Evolutionary conservation across 1,140 invertebrate species (phyloP), one percentile per base, ranked within the genome.

Genomic region (Neomicropteryx cornuta): DNA sequence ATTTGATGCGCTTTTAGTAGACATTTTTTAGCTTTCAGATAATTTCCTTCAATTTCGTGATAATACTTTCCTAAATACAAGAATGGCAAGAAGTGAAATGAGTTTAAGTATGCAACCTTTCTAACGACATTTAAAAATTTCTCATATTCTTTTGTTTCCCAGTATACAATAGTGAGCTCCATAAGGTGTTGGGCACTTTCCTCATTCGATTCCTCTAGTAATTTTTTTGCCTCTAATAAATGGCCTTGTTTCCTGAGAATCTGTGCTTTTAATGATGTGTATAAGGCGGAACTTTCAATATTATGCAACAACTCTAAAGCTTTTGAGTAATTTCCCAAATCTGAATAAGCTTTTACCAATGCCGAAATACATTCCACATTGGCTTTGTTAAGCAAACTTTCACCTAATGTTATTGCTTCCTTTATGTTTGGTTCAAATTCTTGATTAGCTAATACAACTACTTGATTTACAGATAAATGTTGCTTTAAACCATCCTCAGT

Each of bases 1-100:
- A 93, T 67, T 49, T 77, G 77, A 40, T 83, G 74, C 19, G 83
- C 77, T 60, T 87, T 90, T 55, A 88, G 77, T 57, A 79, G 90
- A 66, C 87, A 94, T 52, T 81, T 80, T 45, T 72, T 75, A 3
- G 83, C 77, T 50, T 83, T 79, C 23, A 74, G 66, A 19, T 76
- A 51, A 53, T 85, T 75, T 18, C 73, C 52, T 36, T 60, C 66
- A 37, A 68, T 48, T 44, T 73, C 49, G 46, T 66, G 51, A 61
- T 89, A 91, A 58, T 79, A 81, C 50, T 77, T 70, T 10, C 86
- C 88, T 37, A 94, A 65, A 52, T 81, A 78, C 22, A 83, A 56
- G 59, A 88, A 85, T 47, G 78, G 79, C 43, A 78, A 68, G 50
- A 74, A 77, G 60, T 78, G 75, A 45, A 81, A 72, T 2, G 81